phyloP scores from a whole-genome alignment of 2,888 invertebrate species.

The Tuta absoluta region DNA sequence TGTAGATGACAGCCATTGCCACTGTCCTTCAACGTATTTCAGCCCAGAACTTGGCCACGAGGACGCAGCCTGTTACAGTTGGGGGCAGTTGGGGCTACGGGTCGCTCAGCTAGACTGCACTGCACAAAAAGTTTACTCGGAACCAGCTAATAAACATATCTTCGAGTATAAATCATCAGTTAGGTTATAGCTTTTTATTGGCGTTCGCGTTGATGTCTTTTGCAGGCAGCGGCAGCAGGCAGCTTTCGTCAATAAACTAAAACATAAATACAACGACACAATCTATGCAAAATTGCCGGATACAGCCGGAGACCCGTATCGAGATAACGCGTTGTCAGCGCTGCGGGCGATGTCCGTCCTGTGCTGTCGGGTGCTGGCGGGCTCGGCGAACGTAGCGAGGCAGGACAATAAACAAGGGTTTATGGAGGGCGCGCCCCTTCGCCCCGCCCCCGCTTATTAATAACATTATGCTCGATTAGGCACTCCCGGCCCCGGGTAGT shows the following conservation, averaged over 20 bases:
- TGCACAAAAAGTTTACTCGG: too few relatives aligned
- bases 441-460: conserved; percentile 60
- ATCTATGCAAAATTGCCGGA: neutral
- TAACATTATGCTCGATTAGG: conserved; percentile 60
- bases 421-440: conserved; percentile 55
- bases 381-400: neutral
- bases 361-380: neutral
- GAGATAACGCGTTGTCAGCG: neutral
- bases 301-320: neutral
- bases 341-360: neutral
- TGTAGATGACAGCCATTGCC: too few relatives aligned
- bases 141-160: too few relatives aligned
- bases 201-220: conserved; percentile 17
- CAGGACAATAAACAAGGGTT: conserved; percentile 50
- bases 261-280: neutral
- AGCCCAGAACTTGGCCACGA: too few relatives aligned
- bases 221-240: neutral
- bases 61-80: too few relatives aligned
- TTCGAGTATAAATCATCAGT: too few relatives aligned
- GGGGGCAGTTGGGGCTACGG: too few relatives aligned
- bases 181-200: neutral
- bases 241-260: neutral
- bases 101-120: too few relatives aligned
- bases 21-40: too few relatives aligned
- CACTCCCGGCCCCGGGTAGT: conserved; percentile 49